Percentiles rank a stretch among this genome's conserved stretches.
These are phyloP conservation scores for Lithosia quadra DNA, from an alignment of 2,888 invertebrate genomes.

Conservation along the genomic window DNA sequence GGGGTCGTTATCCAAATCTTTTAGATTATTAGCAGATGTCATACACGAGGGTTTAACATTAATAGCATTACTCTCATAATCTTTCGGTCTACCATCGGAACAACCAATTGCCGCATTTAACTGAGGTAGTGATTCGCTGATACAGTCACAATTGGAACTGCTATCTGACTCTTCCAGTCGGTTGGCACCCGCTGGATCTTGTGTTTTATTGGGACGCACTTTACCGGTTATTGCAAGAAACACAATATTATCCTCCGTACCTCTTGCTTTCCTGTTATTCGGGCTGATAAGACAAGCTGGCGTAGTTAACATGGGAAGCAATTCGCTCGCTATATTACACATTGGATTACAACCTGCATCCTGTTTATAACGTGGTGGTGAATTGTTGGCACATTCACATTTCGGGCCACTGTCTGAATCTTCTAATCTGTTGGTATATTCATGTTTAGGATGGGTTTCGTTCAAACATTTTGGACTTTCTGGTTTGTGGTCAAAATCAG, in stretches of 20 bases:
- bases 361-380: background rate
- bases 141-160: background rate
- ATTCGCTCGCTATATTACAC: background rate
- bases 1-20: background rate
- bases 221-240: background rate
- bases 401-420: conserved; percentile 3
- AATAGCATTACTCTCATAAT: background rate
- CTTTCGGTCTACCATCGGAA: background rate
- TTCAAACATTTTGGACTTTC: no score
- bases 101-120: background rate
- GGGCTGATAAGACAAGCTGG: background rate
- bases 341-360: background rate
- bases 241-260: background rate
- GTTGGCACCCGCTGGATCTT: background rate
- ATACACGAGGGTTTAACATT: background rate
- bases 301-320: background rate
- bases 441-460: background rate
- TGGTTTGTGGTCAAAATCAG: no score
- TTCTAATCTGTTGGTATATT: background rate
- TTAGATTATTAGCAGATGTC: background rate
- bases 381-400: background rate
- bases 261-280: background rate
- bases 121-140: background rate
- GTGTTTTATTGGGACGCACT: background rate
- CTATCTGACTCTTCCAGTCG: background rate